Percentiles rank a stretch among this genome's conserved stretches.
phyloP scores from a whole-genome alignment of 1,140 invertebrate genomes.

The Helicoverpa armigera region DNA sequence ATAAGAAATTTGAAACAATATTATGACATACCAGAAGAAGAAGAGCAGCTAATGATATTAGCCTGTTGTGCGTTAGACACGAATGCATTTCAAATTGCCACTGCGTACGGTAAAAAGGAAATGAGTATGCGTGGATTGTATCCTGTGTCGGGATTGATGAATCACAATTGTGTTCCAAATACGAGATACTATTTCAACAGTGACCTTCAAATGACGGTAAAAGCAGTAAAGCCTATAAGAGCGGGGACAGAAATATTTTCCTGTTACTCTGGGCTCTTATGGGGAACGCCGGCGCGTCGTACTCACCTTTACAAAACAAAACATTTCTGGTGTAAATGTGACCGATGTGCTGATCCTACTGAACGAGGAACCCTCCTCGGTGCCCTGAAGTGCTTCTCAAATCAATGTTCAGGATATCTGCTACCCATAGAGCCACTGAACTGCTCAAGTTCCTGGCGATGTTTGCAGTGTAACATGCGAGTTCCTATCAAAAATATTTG shows the following conservation, averaged over 20 bases:
- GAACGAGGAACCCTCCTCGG: conserved; percentile 86
- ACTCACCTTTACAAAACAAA: conserved; percentile 90
- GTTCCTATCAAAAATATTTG: conserved; percentile 79
- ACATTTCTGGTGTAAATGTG: conserved; percentile 91
- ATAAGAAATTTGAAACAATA: conserved; percentile 88
- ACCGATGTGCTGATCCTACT: conserved; percentile 90
- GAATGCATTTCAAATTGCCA: conserved; percentile 91
- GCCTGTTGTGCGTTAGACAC: conserved; percentile 90
- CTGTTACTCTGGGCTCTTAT: conserved; percentile 91
- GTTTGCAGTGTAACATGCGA: conserved; percentile 81
- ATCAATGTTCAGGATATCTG: conserved; percentile 79
- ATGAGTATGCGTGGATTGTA: conserved; percentile 90
- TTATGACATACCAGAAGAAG: conserved; percentile 86
- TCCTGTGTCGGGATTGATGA: conserved; percentile 90
- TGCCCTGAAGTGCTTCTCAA: conserved; percentile 85
- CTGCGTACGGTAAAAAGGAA: conserved; percentile 80
- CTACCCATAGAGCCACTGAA: conserved; percentile 82
- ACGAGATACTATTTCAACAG: conserved; percentile 89
- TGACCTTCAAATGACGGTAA: conserved; percentile 88
- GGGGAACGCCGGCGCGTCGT: conserved; percentile 90
- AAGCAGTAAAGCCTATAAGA: conserved; percentile 88
- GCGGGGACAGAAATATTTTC: conserved; percentile 90
- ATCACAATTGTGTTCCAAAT: conserved; percentile 92
- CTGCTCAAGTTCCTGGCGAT: conserved; percentile 81
- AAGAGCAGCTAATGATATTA: conserved; percentile 88